Percentiles rank a stretch among this genome's conserved stretches.
Evolutionary conservation across 2,888 invertebrate genomes (phyloP).

Genomic region (Myopa testacea): DNA sequence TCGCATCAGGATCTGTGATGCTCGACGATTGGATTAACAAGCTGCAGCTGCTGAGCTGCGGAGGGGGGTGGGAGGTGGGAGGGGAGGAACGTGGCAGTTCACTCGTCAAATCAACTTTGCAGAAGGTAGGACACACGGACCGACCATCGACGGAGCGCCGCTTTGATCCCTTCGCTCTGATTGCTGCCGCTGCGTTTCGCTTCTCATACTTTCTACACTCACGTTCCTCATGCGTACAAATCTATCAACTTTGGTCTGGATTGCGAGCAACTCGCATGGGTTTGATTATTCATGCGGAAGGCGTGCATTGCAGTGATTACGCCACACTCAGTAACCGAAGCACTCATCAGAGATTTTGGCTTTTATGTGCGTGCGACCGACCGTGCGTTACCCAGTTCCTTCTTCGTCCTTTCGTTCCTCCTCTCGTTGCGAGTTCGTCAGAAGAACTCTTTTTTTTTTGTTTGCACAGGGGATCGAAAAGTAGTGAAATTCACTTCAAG

Average conservation of each 20-base stretch:
- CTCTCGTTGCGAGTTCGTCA: too few species aligned
- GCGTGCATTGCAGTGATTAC: constrained; percentile 54
- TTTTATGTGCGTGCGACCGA: constrained; percentile 42
- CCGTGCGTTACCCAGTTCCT: constrained; percentile 21
- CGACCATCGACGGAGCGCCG: too few species aligned
- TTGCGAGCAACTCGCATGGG: constrained; percentile 35
- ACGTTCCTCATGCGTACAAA: neutral
- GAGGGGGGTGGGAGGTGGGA: neutral
- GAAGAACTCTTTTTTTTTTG: too few species aligned
- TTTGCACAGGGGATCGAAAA: neutral
- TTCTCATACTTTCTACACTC: neutral
- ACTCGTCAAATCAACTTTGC: too few species aligned
- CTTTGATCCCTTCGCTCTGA: too few species aligned
- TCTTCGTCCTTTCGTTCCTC: neutral
- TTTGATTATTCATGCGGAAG: constrained; percentile 52
- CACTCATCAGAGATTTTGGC: constrained; percentile 27
- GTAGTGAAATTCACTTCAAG: neutral
- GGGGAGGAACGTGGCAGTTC: neutral
- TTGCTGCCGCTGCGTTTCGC: too few species aligned
- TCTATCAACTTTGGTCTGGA: constrained; percentile 12
- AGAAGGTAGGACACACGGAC: constrained; percentile 1
- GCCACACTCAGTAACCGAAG: constrained; percentile 33
- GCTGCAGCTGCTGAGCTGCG: too few species aligned
- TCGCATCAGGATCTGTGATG: too few species aligned
- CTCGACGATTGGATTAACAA: too few species aligned